Evolutionary conservation across 2,797 vertebrate genomes (phyloP), one percentile per base, ranked within the genome.

Genomic region (Psittacula derbiana): DNA sequence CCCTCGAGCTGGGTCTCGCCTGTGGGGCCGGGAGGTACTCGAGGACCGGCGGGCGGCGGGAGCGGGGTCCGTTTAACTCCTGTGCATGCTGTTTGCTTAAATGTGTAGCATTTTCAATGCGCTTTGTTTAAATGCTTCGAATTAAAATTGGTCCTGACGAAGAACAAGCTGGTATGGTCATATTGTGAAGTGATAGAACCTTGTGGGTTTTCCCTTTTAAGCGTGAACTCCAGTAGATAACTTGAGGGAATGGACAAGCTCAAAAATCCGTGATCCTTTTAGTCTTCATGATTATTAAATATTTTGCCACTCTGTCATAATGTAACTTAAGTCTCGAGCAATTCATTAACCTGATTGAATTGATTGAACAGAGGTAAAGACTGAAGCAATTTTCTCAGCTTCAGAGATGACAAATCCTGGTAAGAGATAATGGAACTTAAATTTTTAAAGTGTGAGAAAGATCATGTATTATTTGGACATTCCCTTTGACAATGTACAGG

Each of bases 11-110:
- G 33, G 19, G 19, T 14, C 11, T 17, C 3, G 4, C 30, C 47
- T 21, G 25, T 10, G 88, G 15, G 33, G 78, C 5, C 3, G 8
- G 11, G 5, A 47, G 21, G 8, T 41, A 3, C 21, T n/a, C n/a
- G 31, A 23, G 55, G 21, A 17, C 11, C 50, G 30, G 30, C 30
- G 50, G 53, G 36, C 36, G 36, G 36, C 36, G 55, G 23, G 3
- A 5, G 40, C 8, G 6, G 20, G 2, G 19, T 7, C 4, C 20
- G 8, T 10, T 2, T 4, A 10, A 16, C 4, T 0, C 4, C 17
- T 1, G 15, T 4, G n/a, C 33, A 11, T 7, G 20, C 12, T 1
- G 27, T 27, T 27, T 4, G 1, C 20, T 44, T 28, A 6, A 2
- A 4, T 31, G 14, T 10, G 5, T 10, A 1, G 17, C 6, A 2